phyloP scores from a whole-genome alignment of 2,113 vertebrate species.

The Lepidothrix coronata region DNA sequence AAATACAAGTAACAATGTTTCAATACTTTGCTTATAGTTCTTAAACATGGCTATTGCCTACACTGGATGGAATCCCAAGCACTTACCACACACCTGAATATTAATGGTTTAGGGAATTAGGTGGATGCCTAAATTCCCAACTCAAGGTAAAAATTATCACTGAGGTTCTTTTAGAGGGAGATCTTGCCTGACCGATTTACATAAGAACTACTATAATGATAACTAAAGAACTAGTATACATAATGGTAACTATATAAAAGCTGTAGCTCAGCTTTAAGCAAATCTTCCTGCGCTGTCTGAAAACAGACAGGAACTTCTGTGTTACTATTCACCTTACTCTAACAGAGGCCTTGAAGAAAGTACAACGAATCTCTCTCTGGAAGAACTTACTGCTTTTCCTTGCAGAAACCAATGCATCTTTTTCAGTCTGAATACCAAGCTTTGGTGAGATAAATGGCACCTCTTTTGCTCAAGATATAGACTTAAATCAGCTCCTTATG shows the following conservation, averaged over 20 bases:
- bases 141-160: neutral
- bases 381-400: neutral
- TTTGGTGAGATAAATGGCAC: slow-evolving; percentile 5
- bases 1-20: neutral
- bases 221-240: neutral
- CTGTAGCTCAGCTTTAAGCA: neutral
- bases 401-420: neutral
- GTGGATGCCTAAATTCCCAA: neutral
- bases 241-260: neutral
- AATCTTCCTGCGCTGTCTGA: neutral
- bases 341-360: neutral
- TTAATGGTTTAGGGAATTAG: neutral
- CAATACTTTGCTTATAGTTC: neutral
- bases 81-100: neutral
- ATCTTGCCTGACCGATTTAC: neutral
- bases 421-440: neutral
- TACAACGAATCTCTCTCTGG: neutral
- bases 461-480: neutral
- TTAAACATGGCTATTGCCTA: neutral
- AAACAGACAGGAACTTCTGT: neutral
- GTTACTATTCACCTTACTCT: neutral
- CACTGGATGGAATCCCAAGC: neutral
- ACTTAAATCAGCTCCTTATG: neutral
- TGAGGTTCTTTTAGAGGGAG: neutral
- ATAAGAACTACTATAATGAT: neutral